Percentiles rank a stretch among this genome's conserved stretches.
Evolutionary conservation across 2,113 vertebrate species (phyloP).

Genomic region (Tragelaphus imberbis): DNA sequence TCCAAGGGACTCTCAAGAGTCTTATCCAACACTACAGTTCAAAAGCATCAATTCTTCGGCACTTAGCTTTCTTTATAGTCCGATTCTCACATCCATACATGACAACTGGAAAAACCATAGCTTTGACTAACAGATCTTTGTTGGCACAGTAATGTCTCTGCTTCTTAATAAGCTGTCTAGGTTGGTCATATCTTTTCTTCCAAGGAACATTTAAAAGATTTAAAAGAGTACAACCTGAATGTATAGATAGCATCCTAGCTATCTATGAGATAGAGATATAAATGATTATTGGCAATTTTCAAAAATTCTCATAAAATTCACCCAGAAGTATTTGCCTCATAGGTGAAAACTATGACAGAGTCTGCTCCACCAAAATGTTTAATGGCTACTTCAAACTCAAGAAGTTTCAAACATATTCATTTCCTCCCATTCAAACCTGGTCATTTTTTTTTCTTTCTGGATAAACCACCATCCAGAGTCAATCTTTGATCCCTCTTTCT

Average conservation of each 20-base stretch:
- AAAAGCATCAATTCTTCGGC: background rate
- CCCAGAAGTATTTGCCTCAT: background rate
- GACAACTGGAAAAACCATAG: background rate
- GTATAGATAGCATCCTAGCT: background rate
- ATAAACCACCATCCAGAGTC: background rate
- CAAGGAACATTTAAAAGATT: background rate
- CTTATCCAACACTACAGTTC: background rate
- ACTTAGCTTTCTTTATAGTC: background rate
- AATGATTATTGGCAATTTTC: background rate
- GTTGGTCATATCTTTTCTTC: background rate
- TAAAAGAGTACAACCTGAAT: background rate
- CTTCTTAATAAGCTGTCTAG: background rate
- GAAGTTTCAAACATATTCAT: background rate
- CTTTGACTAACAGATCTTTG: background rate
- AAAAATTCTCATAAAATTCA: background rate
- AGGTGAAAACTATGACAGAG: background rate
- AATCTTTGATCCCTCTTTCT: background rate
- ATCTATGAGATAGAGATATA: too few species aligned
- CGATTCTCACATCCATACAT: background rate
- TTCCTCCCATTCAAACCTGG: background rate
- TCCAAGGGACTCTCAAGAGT: background rate
- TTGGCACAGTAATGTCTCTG: background rate
- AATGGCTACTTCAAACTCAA: background rate
- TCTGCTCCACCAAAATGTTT: background rate
- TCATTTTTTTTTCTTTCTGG: background rate